These are phyloP conservation scores for Cataglyphis hispanica DNA, from an alignment of 1,140 invertebrate species.

Conservation along the genomic window DNA sequence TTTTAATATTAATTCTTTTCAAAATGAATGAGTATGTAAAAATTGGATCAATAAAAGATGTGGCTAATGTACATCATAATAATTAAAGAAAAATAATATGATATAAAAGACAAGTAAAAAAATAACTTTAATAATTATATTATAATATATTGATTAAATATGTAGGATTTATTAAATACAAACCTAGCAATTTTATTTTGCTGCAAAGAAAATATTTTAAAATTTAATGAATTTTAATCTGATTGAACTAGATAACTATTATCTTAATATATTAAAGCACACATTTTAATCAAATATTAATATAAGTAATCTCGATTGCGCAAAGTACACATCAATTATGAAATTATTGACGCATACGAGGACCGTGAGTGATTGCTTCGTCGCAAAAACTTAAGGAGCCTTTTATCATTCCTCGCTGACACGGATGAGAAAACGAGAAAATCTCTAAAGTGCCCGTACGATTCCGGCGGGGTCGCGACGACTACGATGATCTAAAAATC, in stretches of 20 bases:
- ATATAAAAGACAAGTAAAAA: neutral
- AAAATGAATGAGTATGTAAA: neutral
- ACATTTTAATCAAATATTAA: neutral
- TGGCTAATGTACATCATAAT: neutral
- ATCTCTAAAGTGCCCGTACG: constrained; percentile 40
- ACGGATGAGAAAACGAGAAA: constrained; percentile 53
- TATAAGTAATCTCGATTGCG: neutral
- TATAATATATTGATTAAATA: neutral
- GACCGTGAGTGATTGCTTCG: constrained; percentile 7
- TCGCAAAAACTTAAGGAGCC: constrained; percentile 32
- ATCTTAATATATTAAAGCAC: neutral
- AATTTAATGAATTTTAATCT: neutral
- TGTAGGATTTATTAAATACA: too few relatives aligned
- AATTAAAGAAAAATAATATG: neutral
- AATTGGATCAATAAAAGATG: too few relatives aligned
- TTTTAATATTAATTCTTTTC: neutral
- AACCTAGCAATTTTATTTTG: neutral
- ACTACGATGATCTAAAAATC: constrained; percentile 44
- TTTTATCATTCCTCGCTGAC: constrained; percentile 29
- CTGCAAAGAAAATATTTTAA: neutral
- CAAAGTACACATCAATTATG: neutral
- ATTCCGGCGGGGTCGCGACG: constrained; percentile 48
- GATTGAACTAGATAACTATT: neutral
- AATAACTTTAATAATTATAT: neutral
- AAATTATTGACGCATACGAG: constrained; percentile 13